Evolutionary conservation across 2,797 vertebrate genomes (phyloP), one percentile per base, ranked within the genome.

Genomic region (Pempheris klunzingeri): DNA sequence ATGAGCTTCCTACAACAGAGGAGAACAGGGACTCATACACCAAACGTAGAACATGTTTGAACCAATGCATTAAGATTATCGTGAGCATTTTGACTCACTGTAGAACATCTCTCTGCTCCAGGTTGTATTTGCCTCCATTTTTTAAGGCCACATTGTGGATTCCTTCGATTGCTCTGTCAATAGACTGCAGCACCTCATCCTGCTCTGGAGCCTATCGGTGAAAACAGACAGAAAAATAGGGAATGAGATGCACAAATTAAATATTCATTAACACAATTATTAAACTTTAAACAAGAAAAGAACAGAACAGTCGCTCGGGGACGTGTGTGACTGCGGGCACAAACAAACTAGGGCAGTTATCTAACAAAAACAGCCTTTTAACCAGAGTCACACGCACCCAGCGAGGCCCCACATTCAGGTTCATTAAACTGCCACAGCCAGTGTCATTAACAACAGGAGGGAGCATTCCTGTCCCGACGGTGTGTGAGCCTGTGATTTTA

Each of bases 61-160:
- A 34, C 47, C 46, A 22, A 6, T 52, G n/a, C 22, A 4, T 15
- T 7, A 14, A 10, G 43, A 15, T 26, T 28, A 8, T 13, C 28
- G 17, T 1, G 14, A 30, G 10, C 4, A 20, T 64, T 20, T 47
- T 3, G 1, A 96, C 98, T 97, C 90, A 99, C 98, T 99, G 98
- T 10, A 99, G 95, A 62, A 99, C 96, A 54, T 99, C 98, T 15
- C 98, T 96, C 92, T 99, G 98, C 71, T 99, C 97, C 89, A 99
- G 93, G 89, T 99, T 99, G 93, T 99, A 99, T 94, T 98, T 99
- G 44, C 98, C 98, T 18, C 96, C 97, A 1, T 98, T 98, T 68
- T 96, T 97, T 96, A 99, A 97, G 84, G 98, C 98, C 0, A 97
- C 95, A 2, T 99, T 99, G 91, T 99, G 98, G 85, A 99, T 97